Evolutionary conservation across 2,888 invertebrate species (phyloP), one percentile per base, ranked within the genome.

Genomic region (Steinernema hermaphroditum): DNA sequence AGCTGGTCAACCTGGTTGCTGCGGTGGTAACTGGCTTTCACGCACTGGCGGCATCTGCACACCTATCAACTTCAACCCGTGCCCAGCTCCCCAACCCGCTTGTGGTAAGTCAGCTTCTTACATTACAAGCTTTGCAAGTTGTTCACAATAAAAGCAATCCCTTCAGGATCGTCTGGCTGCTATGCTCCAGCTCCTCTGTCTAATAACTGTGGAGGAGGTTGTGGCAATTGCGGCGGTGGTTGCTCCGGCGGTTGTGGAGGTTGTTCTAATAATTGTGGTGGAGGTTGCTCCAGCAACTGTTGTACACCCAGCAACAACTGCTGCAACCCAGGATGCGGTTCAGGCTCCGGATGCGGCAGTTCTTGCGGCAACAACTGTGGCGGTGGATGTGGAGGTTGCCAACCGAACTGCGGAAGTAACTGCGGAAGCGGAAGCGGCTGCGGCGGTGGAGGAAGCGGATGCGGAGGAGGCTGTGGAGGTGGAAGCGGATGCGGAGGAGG

Each of bases 21-120:
- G 76, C 24, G 76, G 76, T 14, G 76, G 76, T 24, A 77, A 37
- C 43, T 76, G 76, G 76, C 72, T 76, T 27, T 77, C 77, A 4
- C 54, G 24, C 12, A 74, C 75, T 54, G 76, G 76, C 1, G 78
- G 78, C 14, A 34, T 76, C n/a, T 76, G 76, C 57, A 74, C 77
- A 14, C 76, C 76, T 0, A 71, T 76, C 57, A 76, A 41, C 19
- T 76, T 62, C 62, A 62, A 62, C 16, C 32, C 62, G 2, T 62
- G 62, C 19, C 62, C 29, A 9, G 62, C 62, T 32, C 62, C 62
- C 1, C 16, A 29, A 6, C 62, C 62, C 16, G 29, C 62, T 6
- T 62, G 62, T 19, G 62, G 62, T 62, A 32, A 54, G 2, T 27
- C 32, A 12, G 4, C 37, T 37, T 12, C 37, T 37, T 37, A 8